Evolutionary conservation across 2,113 vertebrate genomes (phyloP).

Genomic region (Megaceryle maxima): DNA sequence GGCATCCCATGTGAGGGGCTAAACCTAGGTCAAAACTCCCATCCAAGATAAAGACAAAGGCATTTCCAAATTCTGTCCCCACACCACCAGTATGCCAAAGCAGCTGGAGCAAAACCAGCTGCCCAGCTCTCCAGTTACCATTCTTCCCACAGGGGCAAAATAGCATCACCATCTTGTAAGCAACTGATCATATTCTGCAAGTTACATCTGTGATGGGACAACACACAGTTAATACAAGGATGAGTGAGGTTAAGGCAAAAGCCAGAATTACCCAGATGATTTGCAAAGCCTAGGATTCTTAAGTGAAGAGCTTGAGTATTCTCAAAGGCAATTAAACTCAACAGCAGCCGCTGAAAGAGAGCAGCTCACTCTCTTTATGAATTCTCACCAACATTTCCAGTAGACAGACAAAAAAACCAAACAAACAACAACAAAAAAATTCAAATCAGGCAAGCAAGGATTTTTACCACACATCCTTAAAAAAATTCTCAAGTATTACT

Average conservation of each 20-base stretch:
- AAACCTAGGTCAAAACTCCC: not conserved
- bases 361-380: too few species aligned
- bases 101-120: not conserved
- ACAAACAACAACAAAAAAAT: too few species aligned
- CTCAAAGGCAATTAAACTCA: not conserved
- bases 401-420: too few species aligned
- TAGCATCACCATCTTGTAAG: not conserved
- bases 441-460: not conserved
- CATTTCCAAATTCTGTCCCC: not conserved
- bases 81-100: not conserved
- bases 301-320: not conserved
- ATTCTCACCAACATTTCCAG: too few species aligned
- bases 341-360: not conserved
- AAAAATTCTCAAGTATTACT: not conserved
- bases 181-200: not conserved
- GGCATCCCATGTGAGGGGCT: not conserved
- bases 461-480: not conserved
- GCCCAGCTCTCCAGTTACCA: not conserved
- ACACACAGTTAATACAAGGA: fast-evolving
- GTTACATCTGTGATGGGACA: not conserved
- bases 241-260: not conserved
- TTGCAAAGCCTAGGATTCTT: not conserved
- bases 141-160: not conserved
- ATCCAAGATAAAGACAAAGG: not conserved
- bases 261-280: not conserved